These are phyloP conservation scores for Molossus molossus DNA, from an alignment of 2,797 vertebrate genomes.

Conservation along the genomic window DNA sequence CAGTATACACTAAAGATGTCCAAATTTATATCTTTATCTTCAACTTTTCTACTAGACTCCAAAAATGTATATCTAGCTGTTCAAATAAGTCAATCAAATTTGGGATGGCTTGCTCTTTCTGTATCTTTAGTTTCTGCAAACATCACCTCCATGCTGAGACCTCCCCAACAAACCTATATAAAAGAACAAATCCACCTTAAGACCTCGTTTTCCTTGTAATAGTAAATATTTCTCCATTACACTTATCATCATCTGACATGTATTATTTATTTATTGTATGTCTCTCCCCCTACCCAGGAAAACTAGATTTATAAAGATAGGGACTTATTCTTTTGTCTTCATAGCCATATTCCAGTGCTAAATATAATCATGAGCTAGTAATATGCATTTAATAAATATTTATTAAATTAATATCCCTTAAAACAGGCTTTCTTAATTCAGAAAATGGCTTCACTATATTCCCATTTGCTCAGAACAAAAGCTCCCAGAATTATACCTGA, in stretches of 20 bases:
- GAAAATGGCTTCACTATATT: not conserved
- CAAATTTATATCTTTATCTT: not conserved
- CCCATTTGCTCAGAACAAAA: slow-evolving; percentile 3
- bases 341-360: not conserved
- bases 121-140: not conserved
- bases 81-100: not conserved
- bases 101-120: not conserved
- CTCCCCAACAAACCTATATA: not conserved
- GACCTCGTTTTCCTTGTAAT: not conserved
- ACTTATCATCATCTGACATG: not conserved
- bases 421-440: not conserved
- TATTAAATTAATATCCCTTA: not conserved
- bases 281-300: not conserved
- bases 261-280: slow-evolving; percentile 13
- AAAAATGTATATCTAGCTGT: not conserved
- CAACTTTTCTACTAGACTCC: not conserved
- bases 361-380: not conserved
- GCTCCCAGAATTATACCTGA: not conserved
- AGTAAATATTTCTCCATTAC: not conserved
- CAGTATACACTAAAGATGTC: not conserved
- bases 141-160: not conserved
- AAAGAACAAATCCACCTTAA: not conserved
- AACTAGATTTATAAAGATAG: not conserved
- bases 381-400: not conserved
- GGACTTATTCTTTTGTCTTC: not conserved